Percentiles rank a stretch among this genome's conserved stretches.
Conservation (phyloP, 2,888 invertebrate species). For the Morinoia aosen region DNA sequence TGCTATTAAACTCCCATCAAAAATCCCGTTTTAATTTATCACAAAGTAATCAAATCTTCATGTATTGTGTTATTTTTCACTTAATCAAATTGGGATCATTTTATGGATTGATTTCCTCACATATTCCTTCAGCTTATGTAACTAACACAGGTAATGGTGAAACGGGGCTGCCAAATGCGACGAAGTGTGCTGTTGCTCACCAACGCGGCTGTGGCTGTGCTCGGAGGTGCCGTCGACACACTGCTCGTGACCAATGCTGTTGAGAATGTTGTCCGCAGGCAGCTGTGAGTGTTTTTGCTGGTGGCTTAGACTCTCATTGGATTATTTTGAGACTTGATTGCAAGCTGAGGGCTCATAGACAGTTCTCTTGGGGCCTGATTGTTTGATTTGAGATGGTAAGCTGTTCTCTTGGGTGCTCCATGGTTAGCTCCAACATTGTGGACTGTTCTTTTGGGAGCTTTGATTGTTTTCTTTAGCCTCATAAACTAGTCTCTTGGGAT, state of each 20-base stretch:
- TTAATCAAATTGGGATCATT: neutral
- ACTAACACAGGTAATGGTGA: conserved; percentile 74
- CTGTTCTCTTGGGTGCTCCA: no score
- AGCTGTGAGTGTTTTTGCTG: conserved; percentile 71
- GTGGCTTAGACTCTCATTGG: neutral
- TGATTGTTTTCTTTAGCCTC: no score
- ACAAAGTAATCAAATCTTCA: neutral
- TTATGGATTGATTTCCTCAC: neutral
- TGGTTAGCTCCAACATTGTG: no score
- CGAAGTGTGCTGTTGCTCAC: conserved; percentile 78
- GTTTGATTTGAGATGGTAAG: no score
- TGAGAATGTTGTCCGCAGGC: conserved; percentile 77
- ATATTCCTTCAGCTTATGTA: neutral
- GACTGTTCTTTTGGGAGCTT: no score
- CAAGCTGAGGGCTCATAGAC: neutral
- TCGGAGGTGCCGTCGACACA: conserved; percentile 83
- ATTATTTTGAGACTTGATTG: neutral
- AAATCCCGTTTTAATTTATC: no score
- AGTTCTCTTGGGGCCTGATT: no score
- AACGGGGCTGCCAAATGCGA: conserved; percentile 81
- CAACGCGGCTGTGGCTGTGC: conserved; percentile 70
- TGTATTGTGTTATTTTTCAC: neutral
- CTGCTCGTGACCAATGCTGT: conserved; percentile 76
- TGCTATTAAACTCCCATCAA: neutral
- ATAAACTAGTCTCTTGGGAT: no score